A percentile compares a stretch with the other conserved stretches of the same genome.
Conservation (phyloP, 2,888 invertebrate genomes). For the Rhorus exstirpatorius region DNA sequence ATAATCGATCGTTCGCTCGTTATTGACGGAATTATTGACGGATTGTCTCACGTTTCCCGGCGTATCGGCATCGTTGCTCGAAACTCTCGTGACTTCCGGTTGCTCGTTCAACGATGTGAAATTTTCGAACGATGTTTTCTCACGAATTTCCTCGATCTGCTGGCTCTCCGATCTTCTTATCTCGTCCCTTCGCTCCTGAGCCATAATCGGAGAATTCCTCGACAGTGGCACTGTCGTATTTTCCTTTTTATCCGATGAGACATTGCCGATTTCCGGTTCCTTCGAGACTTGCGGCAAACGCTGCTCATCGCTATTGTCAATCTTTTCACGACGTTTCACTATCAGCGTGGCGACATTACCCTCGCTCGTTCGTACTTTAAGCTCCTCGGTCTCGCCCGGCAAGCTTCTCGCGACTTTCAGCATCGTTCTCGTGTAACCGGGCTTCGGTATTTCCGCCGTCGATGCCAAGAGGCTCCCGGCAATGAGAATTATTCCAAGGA, state of each 20-base stretch:
- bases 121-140: slow-evolving; percentile 55
- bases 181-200: slow-evolving; percentile 68
- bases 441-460: slow-evolving; percentile 82
- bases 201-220: slow-evolving; percentile 8
- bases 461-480: slow-evolving; percentile 56
- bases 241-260: slow-evolving; percentile 15
- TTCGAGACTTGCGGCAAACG: slow-evolving; percentile 16
- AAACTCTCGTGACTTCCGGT: slow-evolving; percentile 25
- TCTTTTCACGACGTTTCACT: slow-evolving; percentile 90
- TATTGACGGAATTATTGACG: too few species aligned
- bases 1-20: slow-evolving; percentile 74
- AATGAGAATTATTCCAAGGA: slow-evolving; percentile 55
- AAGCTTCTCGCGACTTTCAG: slow-evolving; percentile 92
- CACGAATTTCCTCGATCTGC: slow-evolving; percentile 75
- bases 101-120: neutral
- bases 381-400: slow-evolving; percentile 92
- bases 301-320: slow-evolving; percentile 49
- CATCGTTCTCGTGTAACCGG: slow-evolving; percentile 91
- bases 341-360: slow-evolving; percentile 93
- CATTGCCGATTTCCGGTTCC: slow-evolving; percentile 11
- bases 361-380: slow-evolving; percentile 92
- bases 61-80: slow-evolving; percentile 9
- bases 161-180: slow-evolving; percentile 71
- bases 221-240: slow-evolving; percentile 35
- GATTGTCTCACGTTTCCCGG: slow-evolving; percentile 31